These are phyloP conservation scores for Nephila pilipes DNA, from an alignment of 1,140 invertebrate species.

Conservation along the genomic window DNA sequence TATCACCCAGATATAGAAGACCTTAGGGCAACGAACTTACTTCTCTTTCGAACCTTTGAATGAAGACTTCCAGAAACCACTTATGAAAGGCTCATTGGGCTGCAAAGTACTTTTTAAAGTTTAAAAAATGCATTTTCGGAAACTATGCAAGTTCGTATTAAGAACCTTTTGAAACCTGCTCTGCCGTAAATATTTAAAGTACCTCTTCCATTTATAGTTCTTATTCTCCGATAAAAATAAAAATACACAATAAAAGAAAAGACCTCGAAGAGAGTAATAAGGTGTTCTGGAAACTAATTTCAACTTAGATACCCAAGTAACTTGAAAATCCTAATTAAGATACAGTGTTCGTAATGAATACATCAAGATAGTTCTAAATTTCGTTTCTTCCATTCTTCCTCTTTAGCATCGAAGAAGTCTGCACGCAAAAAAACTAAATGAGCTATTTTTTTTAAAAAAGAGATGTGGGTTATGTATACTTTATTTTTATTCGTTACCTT, in stretches of 20 bases:
- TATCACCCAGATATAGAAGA: too few species aligned
- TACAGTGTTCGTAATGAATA: neutral
- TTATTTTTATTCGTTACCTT: neutral
- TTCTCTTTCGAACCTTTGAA: too few species aligned
- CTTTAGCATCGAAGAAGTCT: neutral
- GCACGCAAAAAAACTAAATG: neutral
- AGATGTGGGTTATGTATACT: neutral
- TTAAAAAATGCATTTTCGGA: neutral
- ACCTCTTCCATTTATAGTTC: neutral
- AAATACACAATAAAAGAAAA: neutral
- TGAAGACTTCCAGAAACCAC: too few species aligned
- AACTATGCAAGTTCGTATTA: neutral
- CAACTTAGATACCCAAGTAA: neutral
- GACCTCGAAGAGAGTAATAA: neutral
- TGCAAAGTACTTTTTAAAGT: neutral
- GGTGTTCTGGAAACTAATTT: constrained; percentile 10
- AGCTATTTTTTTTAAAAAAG: neutral
- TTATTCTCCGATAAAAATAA: neutral
- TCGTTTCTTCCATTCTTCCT: neutral
- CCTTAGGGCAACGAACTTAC: too few species aligned
- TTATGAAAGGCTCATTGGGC: neutral
- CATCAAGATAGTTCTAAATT: neutral
- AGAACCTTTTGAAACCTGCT: neutral
- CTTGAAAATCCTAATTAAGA: constrained; percentile 24
- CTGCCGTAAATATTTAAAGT: neutral